Base-by-base conservation (phyloP, 2,113 vertebrate species). In the Callopanchax toddi region DNA sequence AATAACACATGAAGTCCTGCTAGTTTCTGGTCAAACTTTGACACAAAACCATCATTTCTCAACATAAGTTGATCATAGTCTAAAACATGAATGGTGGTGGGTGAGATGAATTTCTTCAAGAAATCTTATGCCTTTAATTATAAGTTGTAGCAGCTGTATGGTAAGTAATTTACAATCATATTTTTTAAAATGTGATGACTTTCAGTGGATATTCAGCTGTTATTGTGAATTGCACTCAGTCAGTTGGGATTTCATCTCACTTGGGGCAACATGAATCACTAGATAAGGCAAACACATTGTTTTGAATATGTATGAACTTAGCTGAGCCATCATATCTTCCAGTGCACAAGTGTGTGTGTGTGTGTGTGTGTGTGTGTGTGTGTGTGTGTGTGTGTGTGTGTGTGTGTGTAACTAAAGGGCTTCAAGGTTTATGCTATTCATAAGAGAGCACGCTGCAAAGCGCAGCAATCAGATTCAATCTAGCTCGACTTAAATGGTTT, bases 401-500 rank as follows among this genome's bases (percentile, higher is more conserved):
- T 34, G 26, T 34, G 50, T 52, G 6, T 52, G 58, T 18, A 61
- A 64, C 52, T 18, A 62, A 71, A 63, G 20, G 43, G 63, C 57
- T 57, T 32, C 26, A 11, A 63, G 58, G 46, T 78, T 59, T 34
- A 67, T 57, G 46, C 63, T 76, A 65, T 67, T 80, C 59, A 74
- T 76, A 50, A 50, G 42, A 46, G 26, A 34, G 52, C 15, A 22
- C 66, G 42, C 54, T 11, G 59, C 52, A 61, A 43, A 64, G 61
- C 49, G 18, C 32, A 18, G 39, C 9, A 54, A 72, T 60, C 49
- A 43, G 67, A 72, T 74, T 71, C 78, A 59, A 75, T 63, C 56
- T 66, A 66, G 32, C 50, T 54, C 12, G 53, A 70, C 60, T 65
- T 84, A 80, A 85, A 85, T 76, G 72, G 60, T 81, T 79, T 76